These are phyloP conservation scores for Tipula confusa DNA, from an alignment of 2,888 invertebrate genomes.

Conservation along the genomic window DNA sequence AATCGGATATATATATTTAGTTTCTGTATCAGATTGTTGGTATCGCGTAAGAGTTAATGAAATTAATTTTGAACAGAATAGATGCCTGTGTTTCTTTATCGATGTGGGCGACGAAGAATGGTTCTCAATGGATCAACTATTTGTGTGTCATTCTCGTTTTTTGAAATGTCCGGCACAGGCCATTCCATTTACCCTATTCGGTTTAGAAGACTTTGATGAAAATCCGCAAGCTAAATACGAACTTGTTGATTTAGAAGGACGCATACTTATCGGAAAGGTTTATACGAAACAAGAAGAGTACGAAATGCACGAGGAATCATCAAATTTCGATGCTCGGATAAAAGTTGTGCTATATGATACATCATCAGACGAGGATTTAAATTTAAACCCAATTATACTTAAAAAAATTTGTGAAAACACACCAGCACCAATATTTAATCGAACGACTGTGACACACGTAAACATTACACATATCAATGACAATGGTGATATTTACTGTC, in stretches of 20 bases:
- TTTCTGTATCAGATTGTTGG: constrained; percentile 54
- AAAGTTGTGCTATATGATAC: constrained; percentile 63
- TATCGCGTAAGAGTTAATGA: constrained; percentile 55
- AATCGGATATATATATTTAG: constrained; percentile 45
- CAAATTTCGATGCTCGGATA: constrained; percentile 42
- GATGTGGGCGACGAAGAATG: constrained; percentile 69
- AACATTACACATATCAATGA: constrained; percentile 45
- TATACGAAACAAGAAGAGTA: constrained; percentile 45
- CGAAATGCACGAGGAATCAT: constrained; percentile 36
- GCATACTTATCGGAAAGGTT: constrained; percentile 57
- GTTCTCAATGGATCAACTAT: constrained; percentile 55
- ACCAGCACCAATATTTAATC: constrained; percentile 43
- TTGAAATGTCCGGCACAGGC: constrained; percentile 66
- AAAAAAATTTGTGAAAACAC: constrained; percentile 52
- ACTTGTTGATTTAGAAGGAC: constrained; percentile 51
- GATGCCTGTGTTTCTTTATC: constrained; percentile 60
- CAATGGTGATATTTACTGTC: constrained; percentile 46
- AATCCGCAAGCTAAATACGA: constrained; percentile 46
- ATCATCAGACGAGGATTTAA: constrained; percentile 58
- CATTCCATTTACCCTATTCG: constrained; percentile 63
- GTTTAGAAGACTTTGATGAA: constrained; percentile 61
- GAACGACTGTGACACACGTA: constrained; percentile 43
- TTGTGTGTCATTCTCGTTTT: constrained; percentile 60
- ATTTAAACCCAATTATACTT: constrained; percentile 59
- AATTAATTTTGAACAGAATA: constrained; percentile 50